Conservation (phyloP, 2,113 vertebrate genomes). For the Baryphthengus martii region DNA sequence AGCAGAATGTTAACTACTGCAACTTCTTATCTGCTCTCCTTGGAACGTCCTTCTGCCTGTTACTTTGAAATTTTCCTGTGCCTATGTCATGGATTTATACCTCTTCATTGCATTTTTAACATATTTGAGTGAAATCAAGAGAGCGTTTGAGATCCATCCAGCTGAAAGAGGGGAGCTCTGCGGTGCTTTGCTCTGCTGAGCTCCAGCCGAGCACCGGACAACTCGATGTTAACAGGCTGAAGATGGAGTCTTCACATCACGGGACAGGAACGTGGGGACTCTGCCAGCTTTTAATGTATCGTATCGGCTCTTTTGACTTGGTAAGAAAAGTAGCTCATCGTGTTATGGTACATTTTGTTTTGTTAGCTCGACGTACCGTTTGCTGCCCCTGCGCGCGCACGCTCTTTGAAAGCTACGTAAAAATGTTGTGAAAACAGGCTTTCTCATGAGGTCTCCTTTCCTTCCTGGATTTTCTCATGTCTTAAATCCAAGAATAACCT, state of each 20-base stretch:
- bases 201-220: not conserved
- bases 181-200: not conserved
- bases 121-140: not conserved
- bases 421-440: conserved; percentile 39
- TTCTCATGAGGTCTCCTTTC: conserved; percentile 48
- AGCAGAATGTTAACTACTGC: not conserved
- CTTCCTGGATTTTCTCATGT: conserved; percentile 35
- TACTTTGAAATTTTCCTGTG: not conserved
- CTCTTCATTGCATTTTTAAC: not conserved
- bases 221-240: not conserved
- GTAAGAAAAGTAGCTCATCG: not conserved
- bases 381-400: accelerated
- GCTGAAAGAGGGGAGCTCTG: not conserved
- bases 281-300: not conserved
- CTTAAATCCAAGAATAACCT: conserved; percentile 19
- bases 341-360: not conserved
- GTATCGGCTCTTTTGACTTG: not conserved
- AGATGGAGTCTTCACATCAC: not conserved
- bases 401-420: not conserved
- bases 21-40: not conserved
- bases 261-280: not conserved
- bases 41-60: not conserved
- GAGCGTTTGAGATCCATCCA: not conserved
- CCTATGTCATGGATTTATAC: accelerated
- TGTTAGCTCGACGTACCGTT: not conserved